Base-by-base conservation (phyloP, 2,888 invertebrate species). In the Ochropleura leucogaster region DNA sequence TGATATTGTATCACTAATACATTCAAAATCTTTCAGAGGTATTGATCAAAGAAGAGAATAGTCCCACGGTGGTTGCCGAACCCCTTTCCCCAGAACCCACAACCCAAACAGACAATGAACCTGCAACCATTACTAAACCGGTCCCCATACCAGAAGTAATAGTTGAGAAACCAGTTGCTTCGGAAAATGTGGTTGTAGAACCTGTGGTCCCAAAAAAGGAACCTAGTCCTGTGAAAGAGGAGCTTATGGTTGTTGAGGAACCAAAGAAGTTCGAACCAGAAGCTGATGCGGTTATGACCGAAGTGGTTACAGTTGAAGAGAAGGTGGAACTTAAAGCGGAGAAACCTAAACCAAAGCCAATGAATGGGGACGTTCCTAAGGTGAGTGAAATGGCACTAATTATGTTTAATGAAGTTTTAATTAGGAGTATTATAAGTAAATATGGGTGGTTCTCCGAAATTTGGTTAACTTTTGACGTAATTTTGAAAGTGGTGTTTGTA, bases 311-410 rank as follows among this genome's bases (percentile, higher is more conserved):
- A 14, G 78, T 80, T 59, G 93, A 93, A 14, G 89, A 91, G 55
- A 95, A 92, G 86, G 79, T 85, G 47, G 92, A 93, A 73, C 74
- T 84, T 3, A 94, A 93, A 86, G 87, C 90, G 20, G 83, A 89
- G 47, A 95, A 93, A 80, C 79, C 90, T 60, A 92, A 90, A 82
- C 80, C 88, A 63, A 91, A 91, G 73, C 90, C 95, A 30, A 87
- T 95, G 78, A 96, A 96, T 90, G 96, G 96, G 77, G 96, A 96
- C 88, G 86, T 95, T 71, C 71, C 85, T 70, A 96, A 95, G 94
- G 95, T 94, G 71, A 83, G 85, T 79, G n/a, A 66, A 55, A 0
- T 0, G 0, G 3, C 62, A 30, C 0, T 70, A 10, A n/a, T 44
- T 46, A 7, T 30, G n/a, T 3, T 20, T 14, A 0, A 42, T 14